These are phyloP conservation scores for Enteromius anoplus DNA, from an alignment of 2,797 vertebrate species.

Conservation along the genomic window DNA sequence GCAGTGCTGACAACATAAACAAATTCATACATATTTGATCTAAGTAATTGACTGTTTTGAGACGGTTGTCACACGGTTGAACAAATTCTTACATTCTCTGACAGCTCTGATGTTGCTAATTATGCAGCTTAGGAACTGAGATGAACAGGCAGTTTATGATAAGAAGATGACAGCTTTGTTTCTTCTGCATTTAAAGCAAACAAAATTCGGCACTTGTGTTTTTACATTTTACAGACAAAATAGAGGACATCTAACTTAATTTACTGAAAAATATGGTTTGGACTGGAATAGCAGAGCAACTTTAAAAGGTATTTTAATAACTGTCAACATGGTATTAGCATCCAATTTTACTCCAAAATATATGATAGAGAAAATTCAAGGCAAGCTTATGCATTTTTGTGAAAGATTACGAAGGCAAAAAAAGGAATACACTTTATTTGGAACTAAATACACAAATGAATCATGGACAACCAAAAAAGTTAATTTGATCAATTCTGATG, in stretches of 20 bases:
- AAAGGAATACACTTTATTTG: background rate
- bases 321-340: background rate
- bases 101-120: constrained; percentile 24
- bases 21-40: constrained; percentile 39
- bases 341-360: background rate
- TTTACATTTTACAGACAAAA: background rate
- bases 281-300: background rate
- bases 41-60: constrained; percentile 2
- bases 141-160: constrained; percentile 11
- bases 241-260: background rate
- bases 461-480: background rate
- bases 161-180: constrained; percentile 15
- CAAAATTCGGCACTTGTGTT: background rate
- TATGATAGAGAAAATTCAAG: background rate
- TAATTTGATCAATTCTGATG: background rate
- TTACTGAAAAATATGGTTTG: background rate
- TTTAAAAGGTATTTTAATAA: background rate
- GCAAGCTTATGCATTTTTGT: background rate
- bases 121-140: constrained; percentile 9
- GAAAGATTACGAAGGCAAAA: background rate
- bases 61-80: background rate
- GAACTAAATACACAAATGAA: background rate
- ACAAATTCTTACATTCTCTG: background rate
- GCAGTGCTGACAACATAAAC: background rate
- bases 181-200: background rate